These are phyloP conservation scores for Tragulus kanchil DNA, from an alignment of 2,113 vertebrate species.

Conservation along the genomic window DNA sequence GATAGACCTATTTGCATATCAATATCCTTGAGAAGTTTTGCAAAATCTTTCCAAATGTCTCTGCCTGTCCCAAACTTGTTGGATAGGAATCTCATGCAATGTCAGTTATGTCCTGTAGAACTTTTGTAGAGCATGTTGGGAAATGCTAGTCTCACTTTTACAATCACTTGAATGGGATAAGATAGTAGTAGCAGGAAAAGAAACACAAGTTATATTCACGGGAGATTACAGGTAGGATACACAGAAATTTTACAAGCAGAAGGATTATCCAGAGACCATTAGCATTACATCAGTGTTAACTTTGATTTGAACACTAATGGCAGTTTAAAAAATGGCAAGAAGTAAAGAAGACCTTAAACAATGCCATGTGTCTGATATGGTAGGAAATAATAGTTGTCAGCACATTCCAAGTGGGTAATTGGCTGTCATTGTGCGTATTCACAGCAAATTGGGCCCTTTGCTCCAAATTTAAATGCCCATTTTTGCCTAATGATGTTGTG, in stretches of 20 bases:
- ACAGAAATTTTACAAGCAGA: background rate
- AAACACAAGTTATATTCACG: background rate
- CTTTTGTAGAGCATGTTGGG: background rate
- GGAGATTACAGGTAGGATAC: background rate
- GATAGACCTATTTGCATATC: background rate
- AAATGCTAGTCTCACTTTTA: background rate
- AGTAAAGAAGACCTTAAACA: constrained; percentile 50
- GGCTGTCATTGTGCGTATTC: constrained; percentile 71
- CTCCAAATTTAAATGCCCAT: constrained; percentile 70
- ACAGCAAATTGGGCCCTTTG: constrained; percentile 71
- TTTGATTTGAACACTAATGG: constrained; percentile 49
- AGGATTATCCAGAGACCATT: background rate
- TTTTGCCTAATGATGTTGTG: constrained; percentile 80
- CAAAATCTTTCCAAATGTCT: background rate
- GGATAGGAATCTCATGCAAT: background rate
- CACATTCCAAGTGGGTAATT: constrained; percentile 66
- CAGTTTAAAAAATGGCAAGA: constrained; percentile 17
- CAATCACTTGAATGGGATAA: background rate
- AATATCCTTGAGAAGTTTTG: background rate
- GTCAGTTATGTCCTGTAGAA: background rate
- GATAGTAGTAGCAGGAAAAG: background rate
- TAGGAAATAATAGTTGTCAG: constrained; percentile 64
- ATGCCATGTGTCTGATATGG: constrained; percentile 54
- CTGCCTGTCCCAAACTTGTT: background rate
- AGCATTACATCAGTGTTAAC: background rate